Conservation (phyloP, 2,113 vertebrate genomes). For the Chroicocephalus ridibundus region DNA sequence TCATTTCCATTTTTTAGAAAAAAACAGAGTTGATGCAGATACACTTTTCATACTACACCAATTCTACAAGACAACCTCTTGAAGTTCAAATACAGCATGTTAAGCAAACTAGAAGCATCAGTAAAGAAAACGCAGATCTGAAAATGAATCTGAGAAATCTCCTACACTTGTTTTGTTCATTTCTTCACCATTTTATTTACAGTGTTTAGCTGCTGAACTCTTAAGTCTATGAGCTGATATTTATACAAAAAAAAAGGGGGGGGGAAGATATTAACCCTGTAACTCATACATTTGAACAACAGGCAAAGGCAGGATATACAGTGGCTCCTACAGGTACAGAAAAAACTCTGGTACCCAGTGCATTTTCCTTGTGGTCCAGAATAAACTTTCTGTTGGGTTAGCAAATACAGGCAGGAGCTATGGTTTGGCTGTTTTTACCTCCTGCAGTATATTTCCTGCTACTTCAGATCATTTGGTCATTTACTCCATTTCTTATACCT, state of each 20-base stretch:
- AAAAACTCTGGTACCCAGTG: not conserved
- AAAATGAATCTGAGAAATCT: not conserved
- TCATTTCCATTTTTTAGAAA: conserved; percentile 21
- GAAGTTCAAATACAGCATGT: not conserved
- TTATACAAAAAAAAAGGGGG: not conserved
- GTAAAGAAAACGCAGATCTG: not conserved
- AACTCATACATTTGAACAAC: not conserved
- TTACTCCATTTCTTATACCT: not conserved
- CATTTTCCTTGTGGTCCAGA: not conserved
- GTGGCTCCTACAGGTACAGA: not conserved
- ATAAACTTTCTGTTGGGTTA: not conserved
- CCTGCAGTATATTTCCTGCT: not conserved
- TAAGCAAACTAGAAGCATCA: not conserved
- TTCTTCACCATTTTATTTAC: not conserved
- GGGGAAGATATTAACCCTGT: not conserved
- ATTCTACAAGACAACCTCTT: not conserved
- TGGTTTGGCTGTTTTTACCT: not conserved
- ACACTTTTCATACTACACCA: not conserved
- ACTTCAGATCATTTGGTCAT: not conserved
- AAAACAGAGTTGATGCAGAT: not conserved
- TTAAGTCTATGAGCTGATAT: not conserved
- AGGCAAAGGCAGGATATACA: not conserved
- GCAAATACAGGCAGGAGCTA: not conserved
- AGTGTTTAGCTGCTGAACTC: not conserved
- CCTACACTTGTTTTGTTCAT: not conserved